Evolutionary conservation across 35 echinoderm and acorn worm species (phyloP).

Genomic region (Chiridota heheva): DNA sequence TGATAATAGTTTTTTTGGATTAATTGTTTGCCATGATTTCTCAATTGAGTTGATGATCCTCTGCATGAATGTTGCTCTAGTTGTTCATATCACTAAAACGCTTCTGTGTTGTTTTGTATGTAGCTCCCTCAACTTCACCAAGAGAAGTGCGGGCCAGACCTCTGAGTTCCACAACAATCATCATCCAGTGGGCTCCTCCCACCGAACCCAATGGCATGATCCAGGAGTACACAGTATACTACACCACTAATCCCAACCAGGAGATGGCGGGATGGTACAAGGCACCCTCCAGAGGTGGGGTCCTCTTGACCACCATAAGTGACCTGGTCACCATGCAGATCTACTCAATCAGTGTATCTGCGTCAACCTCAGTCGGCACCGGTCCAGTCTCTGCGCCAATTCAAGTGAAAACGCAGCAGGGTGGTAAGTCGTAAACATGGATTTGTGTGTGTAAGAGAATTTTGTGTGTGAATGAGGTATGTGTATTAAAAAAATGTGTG

Average conservation of each 20-base stretch:
- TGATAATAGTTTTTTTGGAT: too few relatives aligned
- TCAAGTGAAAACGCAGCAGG: conserved; percentile 92
- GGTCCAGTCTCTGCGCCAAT: conserved; percentile 74
- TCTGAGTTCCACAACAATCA: conserved; percentile 86
- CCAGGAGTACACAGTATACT: conserved; percentile 84
- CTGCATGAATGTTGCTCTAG: too few relatives aligned
- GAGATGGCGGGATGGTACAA: conserved; percentile 67
- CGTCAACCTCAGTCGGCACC: conserved; percentile 74
- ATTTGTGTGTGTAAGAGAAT: too few relatives aligned
- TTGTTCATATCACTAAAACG: too few relatives aligned
- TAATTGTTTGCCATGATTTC: too few relatives aligned
- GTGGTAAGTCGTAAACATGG: conserved; percentile 51
- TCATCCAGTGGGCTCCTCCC: conserved; percentile 83
- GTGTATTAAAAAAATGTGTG: too few relatives aligned
- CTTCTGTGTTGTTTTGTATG: background rate
- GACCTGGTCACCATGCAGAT: conserved; percentile 80
- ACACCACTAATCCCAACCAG: conserved; percentile 69
- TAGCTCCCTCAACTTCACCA: conserved; percentile 78
- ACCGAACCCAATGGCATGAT: conserved; percentile 76
- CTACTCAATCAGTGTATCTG: conserved; percentile 83
- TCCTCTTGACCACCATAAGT: conserved; percentile 69
- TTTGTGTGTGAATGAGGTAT: too few relatives aligned
- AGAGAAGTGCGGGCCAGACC: conserved; percentile 71
- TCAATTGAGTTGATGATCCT: too few relatives aligned
- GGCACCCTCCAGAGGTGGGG: conserved; percentile 15